These are phyloP conservation scores for Bursaphelenchus okinawaensis DNA, from an alignment of 2,888 invertebrate genomes.

Conservation along the genomic window DNA sequence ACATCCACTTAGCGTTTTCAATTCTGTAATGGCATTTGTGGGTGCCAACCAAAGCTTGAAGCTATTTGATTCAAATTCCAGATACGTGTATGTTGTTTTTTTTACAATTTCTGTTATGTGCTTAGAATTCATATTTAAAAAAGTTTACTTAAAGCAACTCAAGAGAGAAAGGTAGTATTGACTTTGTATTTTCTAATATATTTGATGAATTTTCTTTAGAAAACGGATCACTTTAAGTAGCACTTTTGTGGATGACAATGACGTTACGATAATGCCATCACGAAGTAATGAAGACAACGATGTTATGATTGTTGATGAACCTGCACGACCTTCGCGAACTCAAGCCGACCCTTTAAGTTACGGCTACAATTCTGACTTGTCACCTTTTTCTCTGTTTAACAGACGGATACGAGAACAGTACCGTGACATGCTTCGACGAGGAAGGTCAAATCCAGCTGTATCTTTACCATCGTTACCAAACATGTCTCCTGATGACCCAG, in stretches of 20 bases:
- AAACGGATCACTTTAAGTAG: background rate
- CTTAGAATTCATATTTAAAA: too few relatives aligned
- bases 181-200: background rate
- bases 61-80: conserved; percentile 32
- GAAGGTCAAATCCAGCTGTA: too few relatives aligned
- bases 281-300: background rate
- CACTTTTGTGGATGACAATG: background rate
- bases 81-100: conserved; percentile 29
- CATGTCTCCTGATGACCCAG: too few relatives aligned
- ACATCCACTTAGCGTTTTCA: conserved; percentile 20
- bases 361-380: too few relatives aligned
- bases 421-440: too few relatives aligned
- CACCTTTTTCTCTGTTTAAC: too few relatives aligned
- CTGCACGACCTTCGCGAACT: background rate
- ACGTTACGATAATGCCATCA: background rate
- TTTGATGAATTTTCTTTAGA: background rate
- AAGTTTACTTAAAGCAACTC: too few relatives aligned
- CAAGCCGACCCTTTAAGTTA: too few relatives aligned
- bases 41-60: conserved; percentile 24
- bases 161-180: too few relatives aligned
- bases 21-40: conserved; percentile 27
- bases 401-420: too few relatives aligned
- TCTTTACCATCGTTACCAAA: too few relatives aligned
- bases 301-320: background rate
- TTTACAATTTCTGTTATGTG: too few relatives aligned